These are phyloP conservation scores for Hypomecis punctinalis DNA, from an alignment of 2,888 invertebrate species.

Conservation along the genomic window DNA sequence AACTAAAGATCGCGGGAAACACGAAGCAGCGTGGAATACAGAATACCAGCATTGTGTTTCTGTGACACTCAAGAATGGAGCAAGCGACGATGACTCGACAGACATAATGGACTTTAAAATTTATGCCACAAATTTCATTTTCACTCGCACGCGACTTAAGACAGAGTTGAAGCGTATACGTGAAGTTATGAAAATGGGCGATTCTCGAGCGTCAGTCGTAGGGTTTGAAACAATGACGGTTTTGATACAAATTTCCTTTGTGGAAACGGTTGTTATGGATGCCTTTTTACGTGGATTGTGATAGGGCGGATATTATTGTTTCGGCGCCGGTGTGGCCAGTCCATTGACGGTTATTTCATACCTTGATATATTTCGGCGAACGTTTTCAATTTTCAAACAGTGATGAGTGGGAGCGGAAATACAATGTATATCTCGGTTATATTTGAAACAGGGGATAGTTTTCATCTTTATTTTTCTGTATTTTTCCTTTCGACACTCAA, in stretches of 20 bases:
- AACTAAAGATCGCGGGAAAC: conserved; percentile 72
- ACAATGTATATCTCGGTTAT: not conserved
- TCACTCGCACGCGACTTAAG: conserved; percentile 38
- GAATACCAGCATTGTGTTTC: conserved; percentile 62
- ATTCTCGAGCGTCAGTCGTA: conserved; percentile 45
- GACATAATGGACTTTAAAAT: conserved; percentile 51
- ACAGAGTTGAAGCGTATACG: conserved; percentile 42
- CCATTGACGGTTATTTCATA: conserved; percentile 7
- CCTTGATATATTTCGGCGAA: not conserved
- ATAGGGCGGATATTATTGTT: conserved; percentile 31
- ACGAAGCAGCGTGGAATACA: conserved; percentile 65
- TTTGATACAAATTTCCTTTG: conserved; percentile 74
- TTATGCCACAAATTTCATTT: conserved; percentile 48
- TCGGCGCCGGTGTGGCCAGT: conserved; percentile 4
- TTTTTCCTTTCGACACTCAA: too few species aligned
- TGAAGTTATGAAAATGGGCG: conserved; percentile 60
- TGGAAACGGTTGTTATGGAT: conserved; percentile 61
- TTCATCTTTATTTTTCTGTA: too few species aligned
- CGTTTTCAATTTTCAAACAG: not conserved
- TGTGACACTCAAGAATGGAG: conserved; percentile 39
- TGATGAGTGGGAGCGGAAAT: not conserved
- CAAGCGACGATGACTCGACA: conserved; percentile 37
- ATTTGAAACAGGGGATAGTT: too few species aligned
- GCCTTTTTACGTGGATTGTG: conserved; percentile 42
- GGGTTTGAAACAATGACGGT: conserved; percentile 61